Evolutionary conservation across 1,140 invertebrate genomes (phyloP).

Genomic region (Brachionus angularis): DNA sequence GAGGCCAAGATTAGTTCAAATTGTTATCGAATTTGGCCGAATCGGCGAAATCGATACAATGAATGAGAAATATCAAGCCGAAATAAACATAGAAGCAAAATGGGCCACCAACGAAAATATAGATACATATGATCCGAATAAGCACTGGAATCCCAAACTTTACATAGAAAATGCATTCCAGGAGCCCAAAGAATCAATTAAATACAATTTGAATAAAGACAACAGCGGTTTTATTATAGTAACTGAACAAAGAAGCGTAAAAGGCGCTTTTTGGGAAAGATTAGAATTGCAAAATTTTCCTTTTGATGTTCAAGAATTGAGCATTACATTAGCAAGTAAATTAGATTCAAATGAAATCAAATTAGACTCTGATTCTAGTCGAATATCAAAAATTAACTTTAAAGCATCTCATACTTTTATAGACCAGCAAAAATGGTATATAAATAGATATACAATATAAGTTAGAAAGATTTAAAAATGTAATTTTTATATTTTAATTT

Average conservation of each 20-base stretch:
- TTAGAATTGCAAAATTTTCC: slow-evolving; percentile 42
- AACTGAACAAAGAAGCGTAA: not conserved
- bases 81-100: not conserved
- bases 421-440: slow-evolving; percentile 40
- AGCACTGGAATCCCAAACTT: slow-evolving; percentile 32
- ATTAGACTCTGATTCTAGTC: not conserved
- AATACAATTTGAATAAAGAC: not conserved
- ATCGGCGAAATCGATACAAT: slow-evolving; percentile 22
- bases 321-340: not conserved
- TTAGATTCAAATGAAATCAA: not conserved
- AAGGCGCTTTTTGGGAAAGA: slow-evolving; percentile 30
- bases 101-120: not conserved
- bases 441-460: not conserved
- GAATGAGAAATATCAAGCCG: slow-evolving; percentile 39
- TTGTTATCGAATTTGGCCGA: slow-evolving; percentile 8
- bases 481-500: not conserved
- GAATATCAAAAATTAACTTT: not conserved
- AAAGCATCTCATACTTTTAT: slow-evolving; percentile 12
- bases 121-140: slow-evolving; percentile 21
- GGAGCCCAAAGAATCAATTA: not conserved
- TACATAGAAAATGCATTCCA: slow-evolving; percentile 34
- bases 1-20: not conserved
- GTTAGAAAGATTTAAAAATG: not conserved
- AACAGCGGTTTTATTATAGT: not conserved
- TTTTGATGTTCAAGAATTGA: slow-evolving; percentile 35